A percentile compares a stretch with the other conserved stretches of the same genome.
phyloP scores from a whole-genome alignment of 2,797 vertebrate genomes.

The Lepus townsendii region DNA sequence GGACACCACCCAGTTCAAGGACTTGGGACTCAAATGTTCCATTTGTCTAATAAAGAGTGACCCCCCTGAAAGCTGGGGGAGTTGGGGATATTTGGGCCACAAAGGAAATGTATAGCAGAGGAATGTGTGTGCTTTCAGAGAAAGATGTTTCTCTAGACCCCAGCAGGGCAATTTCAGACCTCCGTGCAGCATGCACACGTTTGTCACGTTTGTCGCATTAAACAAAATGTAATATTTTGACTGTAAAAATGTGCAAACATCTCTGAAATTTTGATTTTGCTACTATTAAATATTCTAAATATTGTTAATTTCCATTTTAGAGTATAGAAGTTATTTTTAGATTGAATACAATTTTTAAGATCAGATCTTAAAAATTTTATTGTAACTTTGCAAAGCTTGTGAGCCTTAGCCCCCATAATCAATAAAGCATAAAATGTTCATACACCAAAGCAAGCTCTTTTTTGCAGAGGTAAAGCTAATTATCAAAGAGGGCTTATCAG shows the following conservation, averaged over 20 bases:
- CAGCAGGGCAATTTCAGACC: not conserved
- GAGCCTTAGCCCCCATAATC: not conserved
- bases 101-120: not conserved
- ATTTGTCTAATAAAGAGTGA: constrained; percentile 9
- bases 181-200: not conserved
- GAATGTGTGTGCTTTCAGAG: not conserved
- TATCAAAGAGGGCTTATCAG: constrained; percentile 30
- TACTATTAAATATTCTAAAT: constrained; percentile 29
- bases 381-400: not conserved
- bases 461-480: constrained; percentile 31
- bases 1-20: not conserved
- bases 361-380: constrained; percentile 36
- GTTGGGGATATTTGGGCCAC: not conserved
- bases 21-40: not conserved
- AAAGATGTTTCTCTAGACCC: not conserved
- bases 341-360: constrained; percentile 36
- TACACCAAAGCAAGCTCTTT: not conserved
- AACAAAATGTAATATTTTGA: not conserved
- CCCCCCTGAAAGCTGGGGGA: not conserved
- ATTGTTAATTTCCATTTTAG: constrained; percentile 43
- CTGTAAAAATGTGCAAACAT: not conserved
- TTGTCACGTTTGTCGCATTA: not conserved
- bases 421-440: constrained; percentile 37
- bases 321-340: constrained; percentile 39
- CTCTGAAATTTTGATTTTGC: constrained; percentile 40